Evolutionary conservation across 2,113 vertebrate genomes (phyloP).

Genomic region (Lichenostomus cassidix): DNA sequence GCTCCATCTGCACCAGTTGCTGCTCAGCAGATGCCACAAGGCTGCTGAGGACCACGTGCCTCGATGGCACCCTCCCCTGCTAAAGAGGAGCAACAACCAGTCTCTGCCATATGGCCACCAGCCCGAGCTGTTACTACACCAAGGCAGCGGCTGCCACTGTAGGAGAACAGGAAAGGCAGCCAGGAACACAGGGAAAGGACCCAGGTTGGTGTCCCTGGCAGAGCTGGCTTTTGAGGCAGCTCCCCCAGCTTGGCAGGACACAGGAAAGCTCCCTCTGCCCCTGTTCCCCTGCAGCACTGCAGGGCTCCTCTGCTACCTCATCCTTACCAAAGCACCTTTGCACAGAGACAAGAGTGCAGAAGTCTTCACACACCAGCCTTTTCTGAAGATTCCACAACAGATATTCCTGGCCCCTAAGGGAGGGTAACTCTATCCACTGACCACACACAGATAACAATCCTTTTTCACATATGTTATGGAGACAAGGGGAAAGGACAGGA

Average conservation of each 20-base stretch:
- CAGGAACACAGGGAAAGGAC: not conserved
- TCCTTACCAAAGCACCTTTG: not conserved
- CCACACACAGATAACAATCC: not conserved
- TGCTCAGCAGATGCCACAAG: not conserved
- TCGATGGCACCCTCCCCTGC: not conserved
- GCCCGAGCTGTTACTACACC: not conserved
- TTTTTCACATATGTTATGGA: fast-evolving
- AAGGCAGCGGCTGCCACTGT: not conserved
- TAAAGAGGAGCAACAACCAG: not conserved
- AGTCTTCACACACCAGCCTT: not conserved
- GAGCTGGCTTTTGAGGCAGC: not conserved
- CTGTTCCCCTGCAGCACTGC: fast-evolving
- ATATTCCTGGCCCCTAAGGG: not conserved
- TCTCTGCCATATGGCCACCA: not conserved
- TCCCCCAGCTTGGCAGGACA: not conserved
- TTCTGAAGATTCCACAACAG: not conserved
- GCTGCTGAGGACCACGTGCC: not conserved
- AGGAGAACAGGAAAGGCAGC: not conserved
- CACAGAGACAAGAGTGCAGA: not conserved
- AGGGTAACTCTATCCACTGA: not conserved
- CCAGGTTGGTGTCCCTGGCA: not conserved
- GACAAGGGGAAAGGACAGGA: not conserved
- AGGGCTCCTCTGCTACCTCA: not conserved
- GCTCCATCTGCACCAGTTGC: not conserved
- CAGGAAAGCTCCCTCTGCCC: not conserved